Percentiles rank a stretch among this genome's conserved stretches.
Conservation (phyloP, 2,113 vertebrate species). For the Suncus etruscus region DNA sequence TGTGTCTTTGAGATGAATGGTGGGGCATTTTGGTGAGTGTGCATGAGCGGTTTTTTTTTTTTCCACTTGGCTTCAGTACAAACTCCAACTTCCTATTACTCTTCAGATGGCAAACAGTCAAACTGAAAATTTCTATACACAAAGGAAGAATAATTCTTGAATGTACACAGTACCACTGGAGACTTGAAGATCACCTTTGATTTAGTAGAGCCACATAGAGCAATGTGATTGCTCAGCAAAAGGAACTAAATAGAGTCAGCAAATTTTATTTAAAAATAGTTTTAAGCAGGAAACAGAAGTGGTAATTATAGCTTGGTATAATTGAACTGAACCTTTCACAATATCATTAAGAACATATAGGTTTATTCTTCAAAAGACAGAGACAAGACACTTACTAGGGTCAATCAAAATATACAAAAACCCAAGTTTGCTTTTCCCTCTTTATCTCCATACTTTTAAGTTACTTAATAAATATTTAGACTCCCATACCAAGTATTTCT, state of each 20-base stretch:
- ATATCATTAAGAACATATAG: background rate
- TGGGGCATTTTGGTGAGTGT: background rate
- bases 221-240: constrained; percentile 67
- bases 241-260: constrained; percentile 68
- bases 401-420: background rate
- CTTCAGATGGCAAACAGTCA: constrained; percentile 64
- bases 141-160: constrained; percentile 75
- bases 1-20: constrained; percentile 32
- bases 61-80: constrained; percentile 54
- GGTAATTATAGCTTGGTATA: background rate
- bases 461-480: background rate
- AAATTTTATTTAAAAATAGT: constrained; percentile 47
- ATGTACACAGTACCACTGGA: constrained; percentile 36
- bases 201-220: constrained; percentile 60
- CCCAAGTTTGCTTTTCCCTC: background rate
- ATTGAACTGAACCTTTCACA: background rate
- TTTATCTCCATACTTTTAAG: background rate
- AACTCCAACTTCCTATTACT: constrained; percentile 55
- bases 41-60: background rate
- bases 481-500: background rate
- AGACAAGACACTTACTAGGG: background rate
- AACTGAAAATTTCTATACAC: constrained; percentile 75
- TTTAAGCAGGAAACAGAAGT: constrained; percentile 61
- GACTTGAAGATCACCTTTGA: constrained; percentile 61
- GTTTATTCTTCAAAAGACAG: constrained; percentile 7